Evolutionary conservation across 2,888 invertebrate species (phyloP).

Genomic region (Ormyrus rosae): DNA sequence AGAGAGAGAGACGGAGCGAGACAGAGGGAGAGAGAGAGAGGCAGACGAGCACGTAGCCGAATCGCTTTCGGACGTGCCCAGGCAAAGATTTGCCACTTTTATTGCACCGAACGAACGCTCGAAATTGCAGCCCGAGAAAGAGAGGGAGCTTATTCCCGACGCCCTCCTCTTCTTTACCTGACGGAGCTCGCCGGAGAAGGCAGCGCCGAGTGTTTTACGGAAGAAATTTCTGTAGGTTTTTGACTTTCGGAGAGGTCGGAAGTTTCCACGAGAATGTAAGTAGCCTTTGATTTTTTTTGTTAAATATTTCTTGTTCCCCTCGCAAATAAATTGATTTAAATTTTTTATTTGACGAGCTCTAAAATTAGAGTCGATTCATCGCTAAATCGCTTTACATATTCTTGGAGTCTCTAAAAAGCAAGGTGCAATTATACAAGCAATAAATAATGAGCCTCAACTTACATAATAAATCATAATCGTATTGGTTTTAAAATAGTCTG

Average conservation of each 20-base stretch:
- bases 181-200: too few species aligned
- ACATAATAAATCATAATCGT: constrained; percentile 20
- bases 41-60: constrained; percentile 55
- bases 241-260: too few species aligned
- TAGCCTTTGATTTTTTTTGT: too few species aligned
- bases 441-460: constrained; percentile 4
- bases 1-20: constrained; percentile 7
- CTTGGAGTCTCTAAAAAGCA: neutral
- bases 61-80: constrained; percentile 69
- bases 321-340: too few species aligned
- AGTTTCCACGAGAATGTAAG: too few species aligned
- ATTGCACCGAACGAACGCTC: constrained; percentile 60
- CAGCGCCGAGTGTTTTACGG: constrained; percentile 1
- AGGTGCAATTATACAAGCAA: neutral
- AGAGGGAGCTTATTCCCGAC: constrained; percentile 24
- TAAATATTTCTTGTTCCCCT: too few species aligned
- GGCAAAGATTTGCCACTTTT: constrained; percentile 69
- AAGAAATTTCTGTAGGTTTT: neutral
- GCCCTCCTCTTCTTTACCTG: neutral
- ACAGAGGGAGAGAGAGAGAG: too few species aligned
- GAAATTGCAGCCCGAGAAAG: constrained; percentile 40
- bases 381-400: too few species aligned
- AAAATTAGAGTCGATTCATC: too few species aligned
- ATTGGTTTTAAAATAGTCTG: too few species aligned
- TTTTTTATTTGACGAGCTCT: too few species aligned